Evolutionary conservation across 2,888 invertebrate genomes (phyloP), one percentile per base, ranked within the genome.

Genomic region (Nemotelus pantherinus): DNA sequence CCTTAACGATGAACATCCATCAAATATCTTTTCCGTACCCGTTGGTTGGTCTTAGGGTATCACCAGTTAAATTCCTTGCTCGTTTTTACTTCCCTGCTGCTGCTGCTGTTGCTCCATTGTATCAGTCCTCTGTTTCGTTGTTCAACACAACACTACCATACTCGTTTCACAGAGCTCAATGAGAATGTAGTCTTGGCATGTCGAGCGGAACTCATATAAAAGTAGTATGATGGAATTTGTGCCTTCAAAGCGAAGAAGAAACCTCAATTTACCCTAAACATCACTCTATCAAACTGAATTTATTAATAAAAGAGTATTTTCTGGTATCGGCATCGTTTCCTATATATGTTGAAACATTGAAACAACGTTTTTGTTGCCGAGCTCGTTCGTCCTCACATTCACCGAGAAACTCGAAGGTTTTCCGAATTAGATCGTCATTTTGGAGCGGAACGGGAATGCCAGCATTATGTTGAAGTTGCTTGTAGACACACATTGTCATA

Each of bases 271-370:
- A 74, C 74, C 74, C 60, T 60, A 74, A 74, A 74, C 74, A 74
- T 74, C 76, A 78, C 71, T 77, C 78, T 78, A 78, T 78, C 78
- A 78, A 78, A 76, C 71, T 72, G 76, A 78, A 78, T 78, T 78
- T 78, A 78, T 78, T 78, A 78, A 78, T 78, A 78, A 77, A 76
- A 78, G 72, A 78, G 76, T 72, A 78, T 78, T 77, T 77, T 76
- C 78, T 74, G 60, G 74, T 60, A 60, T 63, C 74, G 39, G 48
- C 74, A 74, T 63, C 48, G 60, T 63, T 74, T 39, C 58, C n/a
- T 58, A 58, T 48, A 48, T 47, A 60, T 43, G 44, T 68, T 65
- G 50, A 50, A 60, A 39, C 65, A 48, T 25, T 41, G 53, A 43
- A 10, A 70, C 70, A 25, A 25, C 25, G 25, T 25, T 25, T 25